These are phyloP conservation scores for Tapera naevia DNA, from an alignment of 2,797 vertebrate species.

Conservation along the genomic window DNA sequence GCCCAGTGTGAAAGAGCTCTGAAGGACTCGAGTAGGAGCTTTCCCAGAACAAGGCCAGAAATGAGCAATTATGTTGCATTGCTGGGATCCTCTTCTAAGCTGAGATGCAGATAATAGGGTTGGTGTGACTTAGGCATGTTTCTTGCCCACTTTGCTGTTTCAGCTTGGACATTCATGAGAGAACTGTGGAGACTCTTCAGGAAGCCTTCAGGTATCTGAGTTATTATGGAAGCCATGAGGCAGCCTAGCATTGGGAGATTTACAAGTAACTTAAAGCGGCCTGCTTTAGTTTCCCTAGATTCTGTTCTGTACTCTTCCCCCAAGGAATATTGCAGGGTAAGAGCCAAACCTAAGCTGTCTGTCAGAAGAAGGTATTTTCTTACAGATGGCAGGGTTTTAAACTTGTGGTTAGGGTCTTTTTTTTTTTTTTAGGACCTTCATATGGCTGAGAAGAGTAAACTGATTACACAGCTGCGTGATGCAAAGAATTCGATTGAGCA, in stretches of 20 bases:
- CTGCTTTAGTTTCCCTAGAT: background rate
- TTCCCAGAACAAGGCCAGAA: background rate
- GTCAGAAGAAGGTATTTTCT: slow-evolving; percentile 10
- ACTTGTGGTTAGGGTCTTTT: background rate
- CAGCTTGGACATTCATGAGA: background rate
- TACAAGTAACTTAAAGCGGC: background rate
- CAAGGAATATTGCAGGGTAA: background rate
- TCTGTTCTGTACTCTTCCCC: background rate
- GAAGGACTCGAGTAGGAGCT: background rate
- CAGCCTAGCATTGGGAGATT: background rate
- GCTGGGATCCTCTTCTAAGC: background rate
- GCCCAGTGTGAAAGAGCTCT: background rate
- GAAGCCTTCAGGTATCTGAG: background rate
- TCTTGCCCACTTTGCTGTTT: background rate
- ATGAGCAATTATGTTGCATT: background rate
- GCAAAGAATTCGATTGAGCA: slow-evolving; percentile 97
- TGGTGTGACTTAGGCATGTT: background rate
- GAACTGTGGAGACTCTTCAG: background rate
- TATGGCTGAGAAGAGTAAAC: slow-evolving; percentile 93
- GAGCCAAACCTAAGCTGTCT: background rate
- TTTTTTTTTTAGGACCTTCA: slow-evolving; percentile 94
- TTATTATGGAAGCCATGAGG: background rate
- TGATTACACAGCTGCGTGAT: slow-evolving; percentile 94
- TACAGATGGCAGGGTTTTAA: slow-evolving; percentile 27
- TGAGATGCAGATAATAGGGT: background rate